Evolutionary conservation across 2,113 vertebrate species (phyloP).

Genomic region (Mixornis gularis): DNA sequence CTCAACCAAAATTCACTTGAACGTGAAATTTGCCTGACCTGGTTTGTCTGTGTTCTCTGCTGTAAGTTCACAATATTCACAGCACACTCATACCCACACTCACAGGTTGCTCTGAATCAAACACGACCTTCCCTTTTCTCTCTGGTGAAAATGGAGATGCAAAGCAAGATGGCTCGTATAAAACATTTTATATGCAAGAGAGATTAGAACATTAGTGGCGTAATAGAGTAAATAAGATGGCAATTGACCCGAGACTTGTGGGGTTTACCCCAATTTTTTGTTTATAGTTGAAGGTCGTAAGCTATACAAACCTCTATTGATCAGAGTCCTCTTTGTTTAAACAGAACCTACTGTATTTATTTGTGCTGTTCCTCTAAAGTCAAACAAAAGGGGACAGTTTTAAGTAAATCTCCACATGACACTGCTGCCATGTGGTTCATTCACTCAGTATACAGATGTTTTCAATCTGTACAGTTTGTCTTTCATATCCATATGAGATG

Average conservation of each 20-base stretch:
- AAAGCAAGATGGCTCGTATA: not conserved
- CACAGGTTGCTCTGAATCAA: constrained; percentile 16
- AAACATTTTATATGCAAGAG: constrained; percentile 58
- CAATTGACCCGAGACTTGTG: constrained; percentile 73
- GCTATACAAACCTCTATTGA: constrained; percentile 79
- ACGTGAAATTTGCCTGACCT: constrained; percentile 12
- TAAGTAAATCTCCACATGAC: constrained; percentile 71
- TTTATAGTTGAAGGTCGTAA: constrained; percentile 74
- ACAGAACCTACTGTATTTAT: constrained; percentile 80
- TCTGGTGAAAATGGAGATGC: not conserved
- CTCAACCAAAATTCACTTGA: not conserved
- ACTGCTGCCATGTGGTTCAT: constrained; percentile 70
- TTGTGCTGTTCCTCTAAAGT: constrained; percentile 70
- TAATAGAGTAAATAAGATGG: constrained; percentile 72
- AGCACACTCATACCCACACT: not conserved
- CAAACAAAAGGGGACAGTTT: constrained; percentile 75
- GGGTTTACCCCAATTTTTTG: constrained; percentile 74
- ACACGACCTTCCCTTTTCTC: not conserved
- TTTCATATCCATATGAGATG: constrained; percentile 79
- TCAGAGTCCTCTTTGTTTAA: constrained; percentile 76
- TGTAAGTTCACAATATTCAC: not conserved
- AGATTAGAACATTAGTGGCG: constrained; percentile 68
- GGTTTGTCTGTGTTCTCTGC: not conserved
- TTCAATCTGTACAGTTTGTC: constrained; percentile 81
- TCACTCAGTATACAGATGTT: constrained; percentile 81